Conservation (phyloP, 2,797 vertebrate genomes). For the Galagoides demidoff region DNA sequence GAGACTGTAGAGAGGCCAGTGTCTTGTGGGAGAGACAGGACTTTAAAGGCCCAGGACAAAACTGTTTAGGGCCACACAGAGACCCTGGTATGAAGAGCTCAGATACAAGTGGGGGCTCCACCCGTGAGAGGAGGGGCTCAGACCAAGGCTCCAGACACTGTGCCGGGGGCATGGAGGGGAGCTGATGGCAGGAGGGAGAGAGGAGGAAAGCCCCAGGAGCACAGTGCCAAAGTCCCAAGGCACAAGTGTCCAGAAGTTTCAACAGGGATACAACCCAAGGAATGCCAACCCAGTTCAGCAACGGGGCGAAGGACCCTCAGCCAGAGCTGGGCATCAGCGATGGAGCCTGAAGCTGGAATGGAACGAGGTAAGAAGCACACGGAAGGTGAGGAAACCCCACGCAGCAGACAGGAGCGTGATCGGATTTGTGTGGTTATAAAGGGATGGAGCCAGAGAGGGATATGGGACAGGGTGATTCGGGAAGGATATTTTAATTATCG, state of each 20-base stretch:
- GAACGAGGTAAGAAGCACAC: rapidly evolving
- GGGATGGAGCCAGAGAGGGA: neutral
- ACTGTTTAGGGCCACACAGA: too few relatives aligned
- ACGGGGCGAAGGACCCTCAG: neutral
- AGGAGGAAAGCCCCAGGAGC: neutral
- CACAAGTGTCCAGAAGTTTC: neutral
- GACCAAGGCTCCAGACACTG: too few relatives aligned
- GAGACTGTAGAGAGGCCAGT: neutral
- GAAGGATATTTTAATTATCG: rapidly evolving
- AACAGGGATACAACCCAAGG: neutral
- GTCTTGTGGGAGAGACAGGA: neutral
- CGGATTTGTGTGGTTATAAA: neutral
- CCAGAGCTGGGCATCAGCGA: too few relatives aligned
- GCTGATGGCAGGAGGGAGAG: neutral
- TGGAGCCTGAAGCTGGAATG: neutral
- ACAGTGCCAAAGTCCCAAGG: neutral
- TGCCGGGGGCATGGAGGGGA: rapidly evolving
- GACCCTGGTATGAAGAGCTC: neutral
- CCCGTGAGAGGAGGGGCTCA: neutral
- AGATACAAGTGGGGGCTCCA: rapidly evolving
- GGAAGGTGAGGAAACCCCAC: rapidly evolving
- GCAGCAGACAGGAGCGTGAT: rapidly evolving
- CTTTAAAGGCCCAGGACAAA: neutral
- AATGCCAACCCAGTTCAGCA: neutral
- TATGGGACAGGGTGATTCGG: rapidly evolving